phyloP scores from a whole-genome alignment of 2,113 vertebrate species.

The Camelus dromedarius region DNA sequence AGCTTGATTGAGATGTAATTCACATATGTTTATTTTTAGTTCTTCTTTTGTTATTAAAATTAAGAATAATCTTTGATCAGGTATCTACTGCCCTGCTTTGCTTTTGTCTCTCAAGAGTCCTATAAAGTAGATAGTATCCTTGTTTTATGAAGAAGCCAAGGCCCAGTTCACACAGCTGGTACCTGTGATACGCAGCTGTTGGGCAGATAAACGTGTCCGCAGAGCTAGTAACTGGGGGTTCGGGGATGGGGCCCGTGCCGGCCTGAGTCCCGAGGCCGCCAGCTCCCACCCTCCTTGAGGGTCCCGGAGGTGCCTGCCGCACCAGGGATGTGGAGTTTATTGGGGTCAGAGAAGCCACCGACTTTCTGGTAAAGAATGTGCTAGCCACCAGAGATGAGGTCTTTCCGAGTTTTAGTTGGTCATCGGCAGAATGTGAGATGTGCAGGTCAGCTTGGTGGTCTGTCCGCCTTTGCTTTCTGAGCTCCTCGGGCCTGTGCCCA shows the following conservation, averaged over 20 bases:
- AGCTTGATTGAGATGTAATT: not conserved
- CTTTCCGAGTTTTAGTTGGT: not conserved
- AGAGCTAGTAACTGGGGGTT: fast-evolving
- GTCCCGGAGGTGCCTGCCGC: not conserved
- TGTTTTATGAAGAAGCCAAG: not conserved
- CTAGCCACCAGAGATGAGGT: fast-evolving
- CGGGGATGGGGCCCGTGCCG: fast-evolving
- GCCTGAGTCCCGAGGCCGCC: fast-evolving
- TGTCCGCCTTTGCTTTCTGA: fast-evolving
- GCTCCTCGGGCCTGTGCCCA: fast-evolving
- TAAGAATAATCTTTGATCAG: not conserved
- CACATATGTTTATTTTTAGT: not conserved
- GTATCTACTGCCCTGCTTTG: fast-evolving
- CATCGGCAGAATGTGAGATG: fast-evolving
- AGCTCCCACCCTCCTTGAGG: not conserved
- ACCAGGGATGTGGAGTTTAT: fast-evolving
- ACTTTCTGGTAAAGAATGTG: not conserved
- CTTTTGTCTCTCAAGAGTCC: not conserved
- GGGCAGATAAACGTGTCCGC: fast-evolving
- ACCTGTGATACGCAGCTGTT: not conserved
- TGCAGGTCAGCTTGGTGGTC: fast-evolving
- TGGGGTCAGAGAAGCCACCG: not conserved
- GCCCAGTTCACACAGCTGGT: not conserved
- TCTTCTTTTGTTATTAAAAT: not conserved
- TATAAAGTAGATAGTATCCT: not conserved